phyloP scores from a whole-genome alignment of 2,797 vertebrate genomes.

The Pogonophryne albipinna region DNA sequence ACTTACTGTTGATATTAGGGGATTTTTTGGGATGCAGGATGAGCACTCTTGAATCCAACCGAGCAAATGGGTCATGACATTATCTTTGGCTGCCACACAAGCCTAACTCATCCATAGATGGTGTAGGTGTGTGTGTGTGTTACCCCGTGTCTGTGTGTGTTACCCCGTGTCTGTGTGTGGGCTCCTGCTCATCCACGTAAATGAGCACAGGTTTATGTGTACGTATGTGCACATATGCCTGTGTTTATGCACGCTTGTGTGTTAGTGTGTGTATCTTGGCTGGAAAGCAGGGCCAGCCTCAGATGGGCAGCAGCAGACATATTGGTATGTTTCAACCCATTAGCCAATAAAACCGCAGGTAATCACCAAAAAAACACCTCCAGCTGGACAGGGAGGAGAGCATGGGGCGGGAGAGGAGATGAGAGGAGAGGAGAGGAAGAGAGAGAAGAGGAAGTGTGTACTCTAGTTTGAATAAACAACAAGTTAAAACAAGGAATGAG shows the following conservation, averaged over 20 bases:
- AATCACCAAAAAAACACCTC: conserved; percentile 87
- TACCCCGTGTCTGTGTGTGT: conserved; percentile 60
- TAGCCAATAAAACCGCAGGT: conserved; percentile 89
- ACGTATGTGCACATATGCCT: conserved; percentile 57
- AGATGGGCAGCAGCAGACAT: conserved; percentile 84
- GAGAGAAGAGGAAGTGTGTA: conserved; percentile 10
- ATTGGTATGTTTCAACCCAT: conserved; percentile 91
- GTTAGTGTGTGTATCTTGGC: conserved; percentile 71
- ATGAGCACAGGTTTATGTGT: conserved; percentile 65
- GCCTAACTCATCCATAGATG: conserved; percentile 63
- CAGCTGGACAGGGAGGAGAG: conserved; percentile 84
- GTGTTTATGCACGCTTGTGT: conserved; percentile 60
- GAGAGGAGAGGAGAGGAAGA: conserved; percentile 37
- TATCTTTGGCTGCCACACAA: conserved; percentile 70
- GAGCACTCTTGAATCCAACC: conserved; percentile 48
- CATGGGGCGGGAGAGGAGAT: conserved; percentile 46
- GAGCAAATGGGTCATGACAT: conserved; percentile 80
- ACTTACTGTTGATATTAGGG: conserved; percentile 33
- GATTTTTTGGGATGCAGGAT: conserved; percentile 32
- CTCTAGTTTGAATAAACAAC: conserved; percentile 55
- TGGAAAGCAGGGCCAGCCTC: conserved; percentile 69
- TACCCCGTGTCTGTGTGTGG: conserved; percentile 56
- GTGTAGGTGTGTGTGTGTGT: conserved; percentile 20
- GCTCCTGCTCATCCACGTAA: conserved; percentile 67
- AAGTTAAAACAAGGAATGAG: conserved; percentile 60